Percentiles rank a stretch among this genome's conserved stretches.
Conservation (phyloP, 2,888 invertebrate genomes). For the Orthonychiurus folsomi region DNA sequence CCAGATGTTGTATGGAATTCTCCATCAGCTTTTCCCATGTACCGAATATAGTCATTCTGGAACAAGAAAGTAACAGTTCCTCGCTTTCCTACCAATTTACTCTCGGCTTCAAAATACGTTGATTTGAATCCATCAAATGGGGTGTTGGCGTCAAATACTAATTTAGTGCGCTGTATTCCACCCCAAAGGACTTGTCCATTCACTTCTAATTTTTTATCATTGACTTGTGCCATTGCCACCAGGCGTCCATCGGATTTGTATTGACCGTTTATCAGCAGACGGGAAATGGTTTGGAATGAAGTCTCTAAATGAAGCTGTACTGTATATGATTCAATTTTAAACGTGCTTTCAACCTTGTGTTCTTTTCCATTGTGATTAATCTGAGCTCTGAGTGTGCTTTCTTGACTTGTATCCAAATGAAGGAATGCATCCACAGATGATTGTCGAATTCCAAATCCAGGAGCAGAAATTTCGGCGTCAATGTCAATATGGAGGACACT, state of each 20-base stretch:
- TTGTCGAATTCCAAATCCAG: slow-evolving; percentile 16
- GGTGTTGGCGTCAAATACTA: slow-evolving; percentile 28
- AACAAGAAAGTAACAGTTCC: slow-evolving; percentile 19
- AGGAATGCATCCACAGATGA: slow-evolving; percentile 14
- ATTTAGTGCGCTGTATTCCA: slow-evolving; percentile 21
- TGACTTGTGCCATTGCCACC: slow-evolving; percentile 19
- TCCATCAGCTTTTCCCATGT: slow-evolving; percentile 30
- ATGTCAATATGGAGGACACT: slow-evolving; percentile 12
- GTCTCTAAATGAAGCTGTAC: slow-evolving; percentile 25
- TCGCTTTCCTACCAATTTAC: slow-evolving; percentile 11
- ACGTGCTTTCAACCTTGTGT: slow-evolving; percentile 27
- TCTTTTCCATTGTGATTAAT: slow-evolving; percentile 25
- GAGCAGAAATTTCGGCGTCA: slow-evolving; percentile 17
- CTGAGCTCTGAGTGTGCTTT: slow-evolving; percentile 22
- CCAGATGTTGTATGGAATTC: slow-evolving; percentile 1
- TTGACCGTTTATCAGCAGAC: slow-evolving; percentile 17
- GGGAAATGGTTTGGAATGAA: slow-evolving; percentile 23
- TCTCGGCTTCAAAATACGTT: slow-evolving; percentile 19
- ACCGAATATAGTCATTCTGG: slow-evolving; percentile 33
- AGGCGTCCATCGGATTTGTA: slow-evolving; percentile 13
- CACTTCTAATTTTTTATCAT: slow-evolving; percentile 29
- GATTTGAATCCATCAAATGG: slow-evolving; percentile 27
- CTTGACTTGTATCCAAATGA: slow-evolving; percentile 18
- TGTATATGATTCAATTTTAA: slow-evolving; percentile 17
- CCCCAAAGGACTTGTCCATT: slow-evolving; percentile 25